A percentile compares a stretch with the other conserved stretches of the same genome.
These are phyloP conservation scores for Eumeta japonica DNA, from an alignment of 1,140 invertebrate genomes.

Conservation along the genomic window DNA sequence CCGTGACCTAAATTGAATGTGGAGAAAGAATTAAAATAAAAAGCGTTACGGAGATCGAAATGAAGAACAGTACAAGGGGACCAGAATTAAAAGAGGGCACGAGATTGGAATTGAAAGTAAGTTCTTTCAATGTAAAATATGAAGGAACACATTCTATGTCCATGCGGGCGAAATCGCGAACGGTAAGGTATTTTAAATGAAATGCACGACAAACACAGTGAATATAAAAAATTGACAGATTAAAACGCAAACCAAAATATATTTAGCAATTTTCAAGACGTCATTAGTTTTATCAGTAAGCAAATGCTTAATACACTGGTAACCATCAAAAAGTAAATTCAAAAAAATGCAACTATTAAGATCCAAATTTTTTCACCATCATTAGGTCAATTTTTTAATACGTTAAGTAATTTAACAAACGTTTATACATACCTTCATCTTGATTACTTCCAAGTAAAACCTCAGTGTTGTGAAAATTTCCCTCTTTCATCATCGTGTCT, in stretches of 20 bases:
- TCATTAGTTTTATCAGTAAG: background rate
- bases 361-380: background rate
- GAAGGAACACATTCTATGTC: no score
- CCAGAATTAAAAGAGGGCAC: no score
- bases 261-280: background rate
- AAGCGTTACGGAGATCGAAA: no score
- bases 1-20: background rate
- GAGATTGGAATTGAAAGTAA: no score
- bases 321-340: background rate
- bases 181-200: no score
- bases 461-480: slow-evolving; percentile 79
- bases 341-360: background rate
- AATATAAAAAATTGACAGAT: no score
- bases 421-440: slow-evolving; percentile 83
- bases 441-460: slow-evolving; percentile 84
- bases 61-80: no score
- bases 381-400: slow-evolving; percentile 2
- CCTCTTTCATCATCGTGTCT: slow-evolving; percentile 75
- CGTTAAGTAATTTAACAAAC: slow-evolving; percentile 7
- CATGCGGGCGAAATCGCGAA: no score
- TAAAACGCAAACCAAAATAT: background rate
- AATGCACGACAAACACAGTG: slow-evolving; percentile 1
- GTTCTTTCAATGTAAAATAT: no score
- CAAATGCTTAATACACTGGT: background rate
- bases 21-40: background rate